Evolutionary conservation across 2,113 vertebrate species (phyloP).

Genomic region (Zosterops pallidus): DNA sequence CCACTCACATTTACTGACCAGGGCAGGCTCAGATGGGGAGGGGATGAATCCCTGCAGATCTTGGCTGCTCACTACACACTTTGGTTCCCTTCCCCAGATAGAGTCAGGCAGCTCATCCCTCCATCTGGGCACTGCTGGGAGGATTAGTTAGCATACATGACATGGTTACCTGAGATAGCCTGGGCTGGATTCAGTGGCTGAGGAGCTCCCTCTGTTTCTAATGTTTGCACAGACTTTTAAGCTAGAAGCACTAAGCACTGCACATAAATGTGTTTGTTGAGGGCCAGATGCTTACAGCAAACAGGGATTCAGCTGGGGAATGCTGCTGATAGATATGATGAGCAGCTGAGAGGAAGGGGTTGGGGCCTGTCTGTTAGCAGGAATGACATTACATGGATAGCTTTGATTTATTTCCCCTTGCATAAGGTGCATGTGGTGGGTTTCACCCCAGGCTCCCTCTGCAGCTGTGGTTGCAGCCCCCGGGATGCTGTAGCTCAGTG

Average conservation of each 20-base stretch:
- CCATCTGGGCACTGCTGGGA: background rate
- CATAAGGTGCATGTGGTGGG: background rate
- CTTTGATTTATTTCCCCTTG: background rate
- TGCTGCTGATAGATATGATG: fast-evolving
- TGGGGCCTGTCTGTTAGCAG: background rate
- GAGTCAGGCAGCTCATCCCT: background rate
- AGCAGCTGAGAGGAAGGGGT: background rate
- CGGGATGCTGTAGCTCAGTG: background rate
- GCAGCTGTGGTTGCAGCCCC: background rate
- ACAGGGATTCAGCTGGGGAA: background rate
- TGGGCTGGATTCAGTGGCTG: background rate
- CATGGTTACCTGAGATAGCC: conserved; percentile 20
- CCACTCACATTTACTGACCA: background rate
- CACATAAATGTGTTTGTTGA: background rate
- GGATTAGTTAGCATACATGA: background rate
- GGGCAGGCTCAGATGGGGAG: background rate
- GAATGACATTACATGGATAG: fast-evolving
- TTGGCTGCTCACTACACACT: background rate
- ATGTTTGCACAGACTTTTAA: background rate
- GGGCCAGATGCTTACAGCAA: background rate
- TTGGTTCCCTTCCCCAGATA: background rate
- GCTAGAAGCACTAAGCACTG: background rate
- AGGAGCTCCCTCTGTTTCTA: conserved; percentile 26
- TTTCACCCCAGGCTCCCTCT: background rate
- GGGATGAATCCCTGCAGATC: background rate